Evolutionary conservation across 2,888 invertebrate species (phyloP), one percentile per base, ranked within the genome.

Genomic region (Nysson spinosus): DNA sequence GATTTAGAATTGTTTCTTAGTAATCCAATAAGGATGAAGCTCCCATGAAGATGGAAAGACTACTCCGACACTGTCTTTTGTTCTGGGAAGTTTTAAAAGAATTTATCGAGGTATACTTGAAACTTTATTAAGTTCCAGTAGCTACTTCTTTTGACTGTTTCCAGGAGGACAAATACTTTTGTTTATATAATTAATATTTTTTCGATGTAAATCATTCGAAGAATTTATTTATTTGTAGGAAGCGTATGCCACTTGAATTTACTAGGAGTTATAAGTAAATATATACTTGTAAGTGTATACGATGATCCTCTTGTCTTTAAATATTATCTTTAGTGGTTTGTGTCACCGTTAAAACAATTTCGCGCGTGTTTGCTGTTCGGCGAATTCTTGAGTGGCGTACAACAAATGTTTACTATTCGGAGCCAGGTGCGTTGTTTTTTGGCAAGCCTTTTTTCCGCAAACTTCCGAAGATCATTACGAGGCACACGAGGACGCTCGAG

Each of bases 11-110:
- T 82, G 80, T 80, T 81, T 81, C 73, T 75, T 75, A 72, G 76
- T 82, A 82, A 82, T 82, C 78, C 80, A 82, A 82, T 82, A 79
- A 82, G 78, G 76, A 80, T 77, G 67, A 79, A 72, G 75, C 74
- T 72, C 73, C 68, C 34, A 4, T 9, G 20, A 39, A 32, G 20
- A 44, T 12, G 46, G 30, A 20, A 12, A 20, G 22, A 3, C n/a
- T 6, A 12, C 4, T 14, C 19, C 12, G n/a, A 39, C 39, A 49
- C 40, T 55, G 54, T 62, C 49, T 44, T 35, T 12, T 39, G 9
- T 17, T 7, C 1, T 11, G 19, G 9, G 19, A 43, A 58, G 34
- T 42, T 46, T 19, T 6, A 14, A 9, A 17, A 34, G 9, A 4
- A 19, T 42, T 12, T 28, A 9, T 19, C 6, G 4, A 5, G 28